These are phyloP conservation scores for Puffinus mauretanicus DNA, from an alignment of 2,113 vertebrate species.

Conservation along the genomic window DNA sequence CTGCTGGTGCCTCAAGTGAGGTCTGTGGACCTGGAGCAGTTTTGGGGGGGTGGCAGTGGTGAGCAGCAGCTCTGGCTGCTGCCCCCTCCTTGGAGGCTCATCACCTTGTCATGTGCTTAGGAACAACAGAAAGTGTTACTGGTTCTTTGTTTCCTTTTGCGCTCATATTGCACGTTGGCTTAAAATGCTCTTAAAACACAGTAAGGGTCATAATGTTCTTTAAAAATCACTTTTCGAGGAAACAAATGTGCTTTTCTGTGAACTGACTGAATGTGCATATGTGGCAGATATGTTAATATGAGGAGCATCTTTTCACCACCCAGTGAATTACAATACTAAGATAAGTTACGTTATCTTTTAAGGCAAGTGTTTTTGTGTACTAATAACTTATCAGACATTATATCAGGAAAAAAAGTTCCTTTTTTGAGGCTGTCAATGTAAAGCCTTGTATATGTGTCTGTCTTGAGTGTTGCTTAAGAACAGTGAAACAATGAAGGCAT, in stretches of 20 bases:
- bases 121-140: background rate
- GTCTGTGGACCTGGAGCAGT: background rate
- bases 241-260: background rate
- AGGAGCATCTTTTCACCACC: background rate
- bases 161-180: background rate
- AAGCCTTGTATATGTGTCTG: background rate
- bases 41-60: background rate
- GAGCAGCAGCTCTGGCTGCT: background rate
- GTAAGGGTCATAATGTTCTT: background rate
- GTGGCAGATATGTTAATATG: background rate
- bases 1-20: background rate
- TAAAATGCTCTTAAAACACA: background rate
- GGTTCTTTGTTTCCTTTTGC: background rate
- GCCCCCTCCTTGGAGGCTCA: background rate
- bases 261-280: background rate
- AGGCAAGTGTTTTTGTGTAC: background rate
- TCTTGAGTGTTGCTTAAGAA: constrained; percentile 29
- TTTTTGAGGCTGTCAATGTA: background rate
- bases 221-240: background rate
- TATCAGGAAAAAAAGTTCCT: background rate
- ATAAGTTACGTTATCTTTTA: background rate
- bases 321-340: background rate
- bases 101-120: accelerated
- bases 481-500: constrained; percentile 30
- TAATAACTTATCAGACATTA: background rate